Conservation (phyloP, 1,140 invertebrate genomes). For the Diachasma alloeum region DNA sequence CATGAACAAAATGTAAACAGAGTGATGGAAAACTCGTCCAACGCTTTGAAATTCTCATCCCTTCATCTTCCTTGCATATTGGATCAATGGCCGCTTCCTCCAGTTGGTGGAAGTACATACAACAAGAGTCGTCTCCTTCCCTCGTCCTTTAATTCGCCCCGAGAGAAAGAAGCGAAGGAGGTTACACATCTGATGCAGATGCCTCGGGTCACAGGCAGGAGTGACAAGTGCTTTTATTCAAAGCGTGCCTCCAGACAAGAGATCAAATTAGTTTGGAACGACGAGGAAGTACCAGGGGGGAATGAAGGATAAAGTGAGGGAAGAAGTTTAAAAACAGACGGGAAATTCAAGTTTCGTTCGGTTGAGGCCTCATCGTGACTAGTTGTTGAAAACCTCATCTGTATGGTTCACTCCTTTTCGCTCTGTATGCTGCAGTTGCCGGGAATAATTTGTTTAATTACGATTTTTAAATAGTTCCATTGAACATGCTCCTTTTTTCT, state of each 20-base stretch:
- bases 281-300: not conserved
- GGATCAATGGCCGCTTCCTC: conserved; percentile 11
- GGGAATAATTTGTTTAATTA: too few relatives aligned
- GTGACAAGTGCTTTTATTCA: conserved; percentile 42
- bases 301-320: not conserved
- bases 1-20: not conserved
- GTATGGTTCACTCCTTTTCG: too few relatives aligned
- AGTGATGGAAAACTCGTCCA: not conserved
- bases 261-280: conserved; percentile 44
- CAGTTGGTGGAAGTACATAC: not conserved
- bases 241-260: conserved; percentile 37
- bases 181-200: not conserved
- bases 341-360: not conserved
- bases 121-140: not conserved
- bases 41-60: not conserved
- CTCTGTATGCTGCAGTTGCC: too few relatives aligned
- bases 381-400: too few relatives aligned
- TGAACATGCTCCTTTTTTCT: too few relatives aligned
- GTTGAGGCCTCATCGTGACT: not conserved
- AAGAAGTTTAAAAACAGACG: conserved; percentile 38
- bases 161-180: not conserved
- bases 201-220: conserved; percentile 18
- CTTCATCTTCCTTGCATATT: not conserved
- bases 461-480: too few relatives aligned
- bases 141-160: conserved; percentile 12